Evolutionary conservation across 2,113 vertebrate genomes (phyloP), one percentile per base, ranked within the genome.

Genomic region (Butastur rufipennis): DNA sequence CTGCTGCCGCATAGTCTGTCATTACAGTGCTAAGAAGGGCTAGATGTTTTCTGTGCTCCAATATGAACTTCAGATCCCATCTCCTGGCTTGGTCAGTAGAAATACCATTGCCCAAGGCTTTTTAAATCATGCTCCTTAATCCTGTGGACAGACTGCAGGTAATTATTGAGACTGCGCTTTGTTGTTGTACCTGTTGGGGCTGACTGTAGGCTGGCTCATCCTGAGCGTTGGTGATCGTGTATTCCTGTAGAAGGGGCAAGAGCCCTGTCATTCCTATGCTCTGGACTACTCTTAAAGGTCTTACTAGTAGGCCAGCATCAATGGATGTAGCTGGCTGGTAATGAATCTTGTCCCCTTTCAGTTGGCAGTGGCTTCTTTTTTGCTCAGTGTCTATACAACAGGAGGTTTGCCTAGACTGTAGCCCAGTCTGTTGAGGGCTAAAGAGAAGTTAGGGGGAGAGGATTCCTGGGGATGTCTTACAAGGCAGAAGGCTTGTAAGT

Each of bases 141-240:
- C 31, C 58, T 11, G 11, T 27, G 56, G 31, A 15, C 2, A 11
- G 71, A 2, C 50, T 25, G 43, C 34, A 19, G 50, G 27, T 11
- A 12, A 6, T 17, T 32, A 5, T 1, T 52, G 50, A 43, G 18
- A 8, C 10, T 7, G 71, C 34, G 53, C 50, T 47, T 16, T 45
- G 36, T 25, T 15, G 18, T 36, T 7, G 62, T 47, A 36, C 74
- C 43, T 53, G 7, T 6, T 48, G 82, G 66, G 62, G 8, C 22
- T 12, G 40, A 14, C 61, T 53, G 26, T 27, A 6, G 56, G 48
- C 71, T 16, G 8, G 52, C 58, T 71, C 27, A 10, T 77, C 62
- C 16, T 13, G 21, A 40, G 53, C 5, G 0, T 1, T 25, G 6
- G 56, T 40, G 61, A 5, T 9, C 5, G 4, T 4, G 8, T 63